Evolutionary conservation across 2,888 invertebrate species (phyloP), one percentile per base, ranked within the genome.

Genomic region (Pachydiplax longipennis): DNA sequence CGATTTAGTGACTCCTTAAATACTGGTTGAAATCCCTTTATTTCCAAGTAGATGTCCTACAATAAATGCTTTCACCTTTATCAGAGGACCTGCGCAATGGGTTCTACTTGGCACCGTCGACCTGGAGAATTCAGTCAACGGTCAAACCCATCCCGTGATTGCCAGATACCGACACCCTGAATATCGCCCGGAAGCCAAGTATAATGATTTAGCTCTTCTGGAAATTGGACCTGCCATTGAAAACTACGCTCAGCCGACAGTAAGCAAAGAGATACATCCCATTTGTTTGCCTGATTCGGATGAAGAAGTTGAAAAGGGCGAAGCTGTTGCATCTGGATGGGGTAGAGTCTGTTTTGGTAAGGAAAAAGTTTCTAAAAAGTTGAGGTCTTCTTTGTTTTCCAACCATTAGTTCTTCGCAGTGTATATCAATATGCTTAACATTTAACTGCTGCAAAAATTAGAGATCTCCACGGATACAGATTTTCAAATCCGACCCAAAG

Each of bases 301-400:
- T 5, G 61, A 15, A 35, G 22, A 22, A 37, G 40, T n/a, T 58
- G 12, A 37, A 8, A 12, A 53, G 35, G 37, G 37, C 3, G 58
- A 37, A 40, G 87, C 91, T 44, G 37, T 90, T 22, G 91, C 91
- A 18, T 44, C 91, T n/a, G 91, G 91, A 18, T 91, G 91, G 91
- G 91, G 91, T 0, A 82, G 65, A 73, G 48, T 65, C 25, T 48
- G 44, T 4, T 83, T 37, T 25, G 48, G 91, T 91, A n/a, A 83
- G 91, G 44, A 44, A 5, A 37, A 37, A 37, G 5, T 37, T n/a
- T n/a, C n/a, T n/a, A n/a, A n/a, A n/a, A n/a, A n/a, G n/a, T n/a
- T n/a, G n/a, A n/a, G n/a, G n/a, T n/a, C n/a, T n/a, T n/a, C n/a
- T n/a, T n/a, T n/a, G n/a, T n/a, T n/a, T n/a, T n/a, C n/a, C n/a